Conservation (phyloP, 2,113 vertebrate species). For the Peromyscus polionotus region DNA sequence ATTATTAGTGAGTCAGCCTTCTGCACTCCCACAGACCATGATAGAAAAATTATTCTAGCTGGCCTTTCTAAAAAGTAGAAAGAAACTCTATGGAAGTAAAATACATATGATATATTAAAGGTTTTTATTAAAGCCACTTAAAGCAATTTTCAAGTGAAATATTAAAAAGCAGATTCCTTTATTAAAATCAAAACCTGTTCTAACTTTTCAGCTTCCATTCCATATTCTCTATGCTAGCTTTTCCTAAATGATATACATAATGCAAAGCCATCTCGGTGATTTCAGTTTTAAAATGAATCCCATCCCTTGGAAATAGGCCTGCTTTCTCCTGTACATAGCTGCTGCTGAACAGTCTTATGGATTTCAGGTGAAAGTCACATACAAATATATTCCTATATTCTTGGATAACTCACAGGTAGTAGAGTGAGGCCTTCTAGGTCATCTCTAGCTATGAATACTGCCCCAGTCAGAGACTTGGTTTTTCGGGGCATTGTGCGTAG, state of each 20-base stretch:
- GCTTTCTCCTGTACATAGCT: conserved; percentile 76
- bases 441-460: conserved; percentile 57
- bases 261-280: background rate
- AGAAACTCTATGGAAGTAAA: background rate
- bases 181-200: background rate
- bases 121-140: background rate
- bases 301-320: conserved; percentile 15
- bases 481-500: background rate
- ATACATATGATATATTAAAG: background rate
- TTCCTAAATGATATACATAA: background rate
- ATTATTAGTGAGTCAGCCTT: background rate
- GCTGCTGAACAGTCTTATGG: conserved; percentile 68
- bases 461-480: conserved; percentile 65
- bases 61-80: background rate
- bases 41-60: background rate
- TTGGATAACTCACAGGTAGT: background rate
- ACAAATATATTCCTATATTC: background rate
- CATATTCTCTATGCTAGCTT: background rate
- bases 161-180: conserved; percentile 8
- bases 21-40: background rate
- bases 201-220: background rate
- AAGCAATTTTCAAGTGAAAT: background rate
- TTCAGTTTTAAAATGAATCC: background rate
- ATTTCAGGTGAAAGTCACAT: conserved; percentile 43
- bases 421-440: conserved; percentile 68